Conservation (phyloP, 1,140 invertebrate species). For the Drosophila kurseongensis region DNA sequence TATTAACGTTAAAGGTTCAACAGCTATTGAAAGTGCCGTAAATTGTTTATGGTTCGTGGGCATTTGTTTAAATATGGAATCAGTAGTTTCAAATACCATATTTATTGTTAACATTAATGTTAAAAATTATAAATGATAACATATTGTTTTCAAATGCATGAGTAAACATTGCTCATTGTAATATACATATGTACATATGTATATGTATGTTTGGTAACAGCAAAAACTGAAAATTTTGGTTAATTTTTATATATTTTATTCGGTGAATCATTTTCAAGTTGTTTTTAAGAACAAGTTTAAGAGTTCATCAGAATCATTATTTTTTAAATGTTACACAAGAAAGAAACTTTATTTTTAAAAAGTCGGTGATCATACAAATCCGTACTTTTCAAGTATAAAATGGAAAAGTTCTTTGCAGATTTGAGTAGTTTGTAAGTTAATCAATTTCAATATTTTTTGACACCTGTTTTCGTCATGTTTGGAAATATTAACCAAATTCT, state of each 20-base stretch:
- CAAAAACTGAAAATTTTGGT: neutral
- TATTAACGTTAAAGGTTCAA: constrained; percentile 10
- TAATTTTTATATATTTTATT: neutral
- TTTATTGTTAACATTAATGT: neutral
- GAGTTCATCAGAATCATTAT: no score
- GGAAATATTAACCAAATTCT: constrained; percentile 17
- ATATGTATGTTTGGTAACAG: neutral
- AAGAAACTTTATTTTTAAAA: no score
- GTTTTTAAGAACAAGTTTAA: no score
- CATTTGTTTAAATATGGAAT: neutral
- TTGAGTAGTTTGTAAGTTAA: no score
- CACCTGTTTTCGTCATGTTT: neutral
- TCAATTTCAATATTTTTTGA: neutral
- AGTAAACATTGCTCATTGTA: neutral
- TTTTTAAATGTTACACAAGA: no score
- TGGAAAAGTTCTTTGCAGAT: no score
- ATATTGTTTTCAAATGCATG: no score
- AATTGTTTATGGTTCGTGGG: neutral
- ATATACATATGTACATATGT: no score
- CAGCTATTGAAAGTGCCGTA: neutral
- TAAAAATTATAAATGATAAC: neutral
- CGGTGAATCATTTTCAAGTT: no score
- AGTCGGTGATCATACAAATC: no score
- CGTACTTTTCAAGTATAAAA: no score
- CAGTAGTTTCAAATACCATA: neutral